Evolutionary conservation across 2,797 vertebrate species (phyloP).

Genomic region (Paramormyrops hopkinsi): DNA sequence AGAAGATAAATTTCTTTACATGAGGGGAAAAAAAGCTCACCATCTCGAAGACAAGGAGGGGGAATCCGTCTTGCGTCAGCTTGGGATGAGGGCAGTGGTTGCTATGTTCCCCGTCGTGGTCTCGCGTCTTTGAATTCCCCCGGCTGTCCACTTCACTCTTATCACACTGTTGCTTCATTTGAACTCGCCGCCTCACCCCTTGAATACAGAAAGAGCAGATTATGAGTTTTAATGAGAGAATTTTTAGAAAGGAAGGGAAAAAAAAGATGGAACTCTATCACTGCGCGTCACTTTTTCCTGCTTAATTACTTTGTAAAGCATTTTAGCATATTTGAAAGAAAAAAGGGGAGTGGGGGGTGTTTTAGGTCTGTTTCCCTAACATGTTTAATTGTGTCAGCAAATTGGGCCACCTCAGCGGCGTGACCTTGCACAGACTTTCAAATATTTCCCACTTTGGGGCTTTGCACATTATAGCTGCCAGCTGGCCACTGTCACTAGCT

Average conservation of each 20-base stretch:
- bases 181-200: conserved; percentile 22
- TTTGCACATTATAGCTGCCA: background rate
- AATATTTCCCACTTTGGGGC: conserved; percentile 42
- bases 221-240: conserved; percentile 45
- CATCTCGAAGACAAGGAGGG: background rate
- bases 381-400: conserved; percentile 64
- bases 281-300: conserved; percentile 39
- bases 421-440: conserved; percentile 54
- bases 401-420: conserved; percentile 56
- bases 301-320: conserved; percentile 52
- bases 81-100: background rate
- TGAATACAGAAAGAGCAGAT: conserved; percentile 31
- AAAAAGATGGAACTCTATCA: conserved; percentile 40
- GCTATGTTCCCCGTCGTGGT: conserved; percentile 15
- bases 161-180: conserved; percentile 34
- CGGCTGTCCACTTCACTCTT: conserved; percentile 19
- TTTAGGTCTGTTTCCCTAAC: conserved; percentile 50
- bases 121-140: conserved; percentile 31
- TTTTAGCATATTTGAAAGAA: conserved; percentile 47
- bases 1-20: background rate
- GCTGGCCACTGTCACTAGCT: background rate
- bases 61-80: background rate
- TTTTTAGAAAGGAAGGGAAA: conserved; percentile 21
- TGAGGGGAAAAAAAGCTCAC: background rate
- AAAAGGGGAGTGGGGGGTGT: conserved; percentile 22